Base-by-base conservation (phyloP, 2,797 vertebrate species). In the Pipistrellus pygmaeus region DNA sequence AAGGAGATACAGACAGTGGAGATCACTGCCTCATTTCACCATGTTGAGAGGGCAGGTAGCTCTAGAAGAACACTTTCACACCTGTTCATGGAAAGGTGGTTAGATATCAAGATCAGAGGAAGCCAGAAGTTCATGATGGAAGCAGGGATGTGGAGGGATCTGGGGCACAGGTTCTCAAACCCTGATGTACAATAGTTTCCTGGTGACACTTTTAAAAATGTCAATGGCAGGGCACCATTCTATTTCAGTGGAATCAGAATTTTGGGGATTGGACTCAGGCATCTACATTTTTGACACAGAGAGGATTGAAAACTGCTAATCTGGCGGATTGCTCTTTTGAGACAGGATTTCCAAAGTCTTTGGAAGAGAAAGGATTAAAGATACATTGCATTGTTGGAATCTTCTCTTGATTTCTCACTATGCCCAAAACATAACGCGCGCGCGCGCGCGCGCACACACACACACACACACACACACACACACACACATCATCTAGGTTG, bases 111-210 rank as follows among this genome's bases (percentile, higher is more conserved):
- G 25, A 5, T 62, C 4, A n/a, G 25, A 82, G 6, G 23, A 73
- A 93, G 18, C 8, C 93, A 90, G 81, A 88, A 78, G 17, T 13
- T 92, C 53, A 85, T 82, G 10, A 15, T 71, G 17, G 46, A 81
- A 81, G 5, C 46, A 82, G 23, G 64, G 4, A 12, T 25, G 3
- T 55, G 6, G 73, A 73, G 13, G 0, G 5, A 7, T 88, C 46
- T 48, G 25, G 3, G 9, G 5, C 5, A 88, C 4, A 69, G 1
- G 18, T 20, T 88, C 75, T 82, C 41, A 64, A 23, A 8, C 2
- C 18, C 62, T 2, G 1, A 15, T 81, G 14, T 8, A 12, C 11
- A 82, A 10, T 4, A 73, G 18, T 73, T 90, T 62, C 27, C 48
- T 68, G 15, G 4, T 68, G 6, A 85, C 13, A 27, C 12, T 68